Conservation (phyloP, 2,797 vertebrate species). For the Acrocephalus scirpaceus region DNA sequence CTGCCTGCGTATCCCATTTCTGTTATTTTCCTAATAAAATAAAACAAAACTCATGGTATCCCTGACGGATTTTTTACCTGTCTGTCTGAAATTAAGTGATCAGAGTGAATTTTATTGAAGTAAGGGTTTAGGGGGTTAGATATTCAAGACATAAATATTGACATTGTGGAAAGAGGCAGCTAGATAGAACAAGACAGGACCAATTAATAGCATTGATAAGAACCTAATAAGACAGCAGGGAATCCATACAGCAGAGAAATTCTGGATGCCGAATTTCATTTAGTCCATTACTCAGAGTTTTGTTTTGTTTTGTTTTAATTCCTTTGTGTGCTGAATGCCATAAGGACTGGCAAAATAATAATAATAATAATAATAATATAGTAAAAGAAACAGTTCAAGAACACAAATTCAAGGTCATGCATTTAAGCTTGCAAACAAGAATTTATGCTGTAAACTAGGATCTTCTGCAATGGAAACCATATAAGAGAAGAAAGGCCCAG, state of each 20-base stretch:
- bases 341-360: background rate
- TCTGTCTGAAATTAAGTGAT: background rate
- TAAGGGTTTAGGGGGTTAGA: background rate
- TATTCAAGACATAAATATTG: background rate
- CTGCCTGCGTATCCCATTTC: background rate
- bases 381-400: background rate
- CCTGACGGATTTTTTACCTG: background rate
- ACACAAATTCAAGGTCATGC: background rate
- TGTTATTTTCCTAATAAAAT: slow-evolving; percentile 6
- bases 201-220: background rate
- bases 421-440: background rate
- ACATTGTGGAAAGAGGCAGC: background rate
- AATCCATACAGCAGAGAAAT: background rate
- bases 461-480: background rate
- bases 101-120: background rate
- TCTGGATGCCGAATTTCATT: background rate
- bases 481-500: background rate
- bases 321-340: background rate
- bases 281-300: background rate
- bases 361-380: background rate
- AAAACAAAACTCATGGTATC: background rate
- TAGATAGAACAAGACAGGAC: background rate
- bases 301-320: background rate
- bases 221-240: background rate
- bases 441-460: background rate